These are phyloP conservation scores for Styela clava DNA, from an alignment of 23 tunicate species.

Conservation along the genomic window DNA sequence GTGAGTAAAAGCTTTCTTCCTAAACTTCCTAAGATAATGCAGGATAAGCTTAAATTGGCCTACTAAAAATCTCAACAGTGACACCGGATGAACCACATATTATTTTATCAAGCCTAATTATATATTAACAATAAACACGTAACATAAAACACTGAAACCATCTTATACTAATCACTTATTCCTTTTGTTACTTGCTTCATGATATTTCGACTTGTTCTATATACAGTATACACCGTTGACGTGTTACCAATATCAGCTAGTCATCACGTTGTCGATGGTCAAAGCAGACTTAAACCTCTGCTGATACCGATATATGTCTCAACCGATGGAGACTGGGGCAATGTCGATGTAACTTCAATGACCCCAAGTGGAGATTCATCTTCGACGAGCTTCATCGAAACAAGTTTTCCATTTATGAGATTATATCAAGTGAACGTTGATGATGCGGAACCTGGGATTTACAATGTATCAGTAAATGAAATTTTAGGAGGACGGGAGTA, in stretches of 20 bases:
- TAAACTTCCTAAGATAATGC: too few relatives aligned
- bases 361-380: conserved; percentile 1
- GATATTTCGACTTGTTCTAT: too few relatives aligned
- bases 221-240: conserved; percentile 15
- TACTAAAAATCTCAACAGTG: too few relatives aligned
- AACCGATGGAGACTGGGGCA: conserved; percentile 17
- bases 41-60: too few relatives aligned
- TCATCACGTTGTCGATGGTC: not conserved
- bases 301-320: not conserved
- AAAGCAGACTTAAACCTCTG: not conserved
- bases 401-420: conserved; percentile 16
- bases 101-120: too few relatives aligned
- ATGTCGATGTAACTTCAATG: not conserved
- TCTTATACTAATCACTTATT: too few relatives aligned
- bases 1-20: too few relatives aligned
- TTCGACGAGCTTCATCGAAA: not conserved
- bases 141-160: too few relatives aligned
- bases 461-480: conserved; percentile 12
- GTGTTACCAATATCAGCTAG: not conserved
- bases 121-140: too few relatives aligned
- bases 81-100: too few relatives aligned
- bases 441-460: conserved; percentile 4
- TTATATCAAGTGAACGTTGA: not conserved
- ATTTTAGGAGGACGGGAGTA: not conserved
- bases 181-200: too few relatives aligned